Base-by-base conservation (phyloP, 1,140 invertebrate species). In the Phymastichus coffea region DNA sequence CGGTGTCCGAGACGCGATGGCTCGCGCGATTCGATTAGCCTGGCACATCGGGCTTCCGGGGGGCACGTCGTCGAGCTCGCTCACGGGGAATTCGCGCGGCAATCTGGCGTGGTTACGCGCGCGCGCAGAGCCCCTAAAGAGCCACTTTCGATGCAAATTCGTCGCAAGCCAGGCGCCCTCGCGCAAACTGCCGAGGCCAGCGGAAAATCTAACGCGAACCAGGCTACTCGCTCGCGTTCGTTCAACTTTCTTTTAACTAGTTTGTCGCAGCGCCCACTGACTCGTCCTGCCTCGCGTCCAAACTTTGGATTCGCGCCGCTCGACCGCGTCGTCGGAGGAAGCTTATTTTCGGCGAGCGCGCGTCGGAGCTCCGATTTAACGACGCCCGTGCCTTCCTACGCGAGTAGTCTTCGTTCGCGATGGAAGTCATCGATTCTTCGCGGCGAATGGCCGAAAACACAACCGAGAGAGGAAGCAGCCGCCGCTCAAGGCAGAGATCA, bases 91-190 rank as follows among this genome's bases (percentile, higher is more conserved):
- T 52, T 49, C 14, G 48, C 46, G 15, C 6, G 2, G 26, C 56
- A 57, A 37, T 52, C 57, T 58, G 57, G 35, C 47, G 47, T 33
- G 10, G 38, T 4, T 41, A 38, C 33, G 20, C 28, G 37, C 37
- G n/a, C n/a, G n/a, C n/a, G n/a, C n/a, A n/a, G n/a, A n/a, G 22
- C 28, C 57, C 53, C 20, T 77, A 70, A 76, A 78, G 70, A 77
- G 72, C 70, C 77, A 79, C 77, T 79, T 78, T 78, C 74, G 63
- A 79, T 79, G 77, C 76, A 79, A 79, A 79, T 79, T 78, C 70
- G 68, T 71, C 66, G 67, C 68, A 67, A 40, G 61, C 33, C 48
- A n/a, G 63, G 43, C 63, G 25, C 17, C 23, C 19, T 28, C 58
- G 40, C 56, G 44, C 35, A 52, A 57, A 52, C 64, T 54, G 41